Conservation (phyloP, 2,113 vertebrate genomes). For the Pluvianellus socialis region DNA sequence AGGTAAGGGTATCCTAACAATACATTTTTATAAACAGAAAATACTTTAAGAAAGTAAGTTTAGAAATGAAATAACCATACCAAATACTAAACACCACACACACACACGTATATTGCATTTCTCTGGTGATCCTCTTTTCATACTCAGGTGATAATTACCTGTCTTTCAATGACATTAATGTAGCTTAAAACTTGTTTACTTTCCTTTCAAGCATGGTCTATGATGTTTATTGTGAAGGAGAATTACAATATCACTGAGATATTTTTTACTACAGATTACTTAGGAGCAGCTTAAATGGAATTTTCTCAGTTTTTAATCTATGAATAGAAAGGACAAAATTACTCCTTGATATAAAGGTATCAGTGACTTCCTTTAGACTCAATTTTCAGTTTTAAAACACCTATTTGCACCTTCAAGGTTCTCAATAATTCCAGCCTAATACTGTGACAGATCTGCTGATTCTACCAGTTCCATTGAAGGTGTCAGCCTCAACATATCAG, state of each 20-base stretch:
- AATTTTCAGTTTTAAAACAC: background rate
- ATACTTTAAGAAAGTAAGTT: background rate
- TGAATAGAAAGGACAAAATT: background rate
- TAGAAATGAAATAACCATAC: background rate
- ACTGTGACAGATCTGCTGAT: background rate
- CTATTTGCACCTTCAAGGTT: background rate
- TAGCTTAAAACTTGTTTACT: background rate
- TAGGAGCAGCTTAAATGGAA: background rate
- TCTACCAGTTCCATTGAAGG: background rate
- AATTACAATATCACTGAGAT: background rate
- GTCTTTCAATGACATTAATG: background rate
- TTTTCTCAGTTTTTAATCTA: background rate
- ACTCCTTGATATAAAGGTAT: background rate
- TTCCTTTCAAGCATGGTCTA: background rate
- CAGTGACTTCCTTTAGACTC: background rate
- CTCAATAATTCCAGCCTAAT: background rate
- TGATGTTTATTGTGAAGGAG: background rate
- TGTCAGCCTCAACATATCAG: accelerated
- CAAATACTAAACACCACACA: background rate
- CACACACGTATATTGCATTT: background rate
- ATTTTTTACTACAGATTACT: background rate
- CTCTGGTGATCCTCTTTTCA: background rate
- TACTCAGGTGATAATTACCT: background rate
- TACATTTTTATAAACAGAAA: background rate
- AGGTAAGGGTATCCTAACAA: background rate